Conservation (phyloP, 2,113 vertebrate genomes). For the Spheniscus mendiculus region DNA sequence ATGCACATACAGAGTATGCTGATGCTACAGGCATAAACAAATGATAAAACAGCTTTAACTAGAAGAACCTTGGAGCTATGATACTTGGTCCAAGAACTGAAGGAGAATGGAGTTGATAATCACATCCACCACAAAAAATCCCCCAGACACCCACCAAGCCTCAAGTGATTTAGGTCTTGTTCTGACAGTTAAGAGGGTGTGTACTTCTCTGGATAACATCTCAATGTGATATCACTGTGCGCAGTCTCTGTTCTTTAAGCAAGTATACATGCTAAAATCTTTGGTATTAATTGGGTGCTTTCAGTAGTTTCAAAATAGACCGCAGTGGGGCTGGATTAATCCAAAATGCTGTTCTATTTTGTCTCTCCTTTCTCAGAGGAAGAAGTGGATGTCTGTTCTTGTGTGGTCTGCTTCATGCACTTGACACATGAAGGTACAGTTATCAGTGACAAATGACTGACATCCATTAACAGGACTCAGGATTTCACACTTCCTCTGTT, state of each 20-base stretch:
- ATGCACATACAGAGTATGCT: neutral
- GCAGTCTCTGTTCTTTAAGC: neutral
- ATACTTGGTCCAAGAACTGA: conserved; percentile 46
- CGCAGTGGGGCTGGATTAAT: neutral
- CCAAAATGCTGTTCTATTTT: neutral
- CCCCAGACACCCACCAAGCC: conserved; percentile 11
- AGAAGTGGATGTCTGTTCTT: neutral
- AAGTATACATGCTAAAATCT: neutral
- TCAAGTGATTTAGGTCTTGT: conserved; percentile 46
- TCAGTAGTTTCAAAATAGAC: neutral
- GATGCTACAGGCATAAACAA: conserved; percentile 18
- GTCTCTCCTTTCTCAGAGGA: neutral
- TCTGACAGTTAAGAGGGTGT: conserved; percentile 52
- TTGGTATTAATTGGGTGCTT: conserved; percentile 11
- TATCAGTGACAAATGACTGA: neutral
- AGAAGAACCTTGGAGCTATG: conserved; percentile 34
- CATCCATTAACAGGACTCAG: neutral
- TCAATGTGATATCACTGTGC: neutral
- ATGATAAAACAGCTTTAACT: neutral
- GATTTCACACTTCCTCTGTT: neutral
- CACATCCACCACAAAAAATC: neutral
- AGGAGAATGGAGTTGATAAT: neutral
- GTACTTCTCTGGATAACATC: conserved; percentile 49
- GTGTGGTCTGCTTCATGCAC: conserved; percentile 2
- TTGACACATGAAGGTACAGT: neutral